A percentile compares a stretch with the other conserved stretches of the same genome.
Evolutionary conservation across 2,888 invertebrate species (phyloP).

Genomic region (Scotopteryx bipunctaria): DNA sequence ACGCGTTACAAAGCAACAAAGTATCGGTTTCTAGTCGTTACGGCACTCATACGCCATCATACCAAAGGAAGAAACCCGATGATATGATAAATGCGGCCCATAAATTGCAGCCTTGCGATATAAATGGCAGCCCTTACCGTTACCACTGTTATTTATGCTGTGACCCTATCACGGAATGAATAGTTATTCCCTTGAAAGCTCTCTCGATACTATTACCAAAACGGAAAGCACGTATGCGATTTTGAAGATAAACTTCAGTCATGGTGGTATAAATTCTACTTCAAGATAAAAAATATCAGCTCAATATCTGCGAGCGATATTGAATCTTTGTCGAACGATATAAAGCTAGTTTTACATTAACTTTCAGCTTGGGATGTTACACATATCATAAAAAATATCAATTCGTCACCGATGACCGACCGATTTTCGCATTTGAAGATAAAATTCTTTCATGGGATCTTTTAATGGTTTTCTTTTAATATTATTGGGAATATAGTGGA

Average conservation of each 20-base stretch:
- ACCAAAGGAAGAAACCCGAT: slow-evolving; percentile 55
- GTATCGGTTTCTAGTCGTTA: slow-evolving; percentile 32
- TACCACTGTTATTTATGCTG: slow-evolving; percentile 14
- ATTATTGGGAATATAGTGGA: slow-evolving; percentile 46
- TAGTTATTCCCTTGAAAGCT: neutral
- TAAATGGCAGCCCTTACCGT: slow-evolving; percentile 63
- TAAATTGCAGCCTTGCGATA: slow-evolving; percentile 71
- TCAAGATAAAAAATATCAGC: no score
- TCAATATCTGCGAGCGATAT: no score
- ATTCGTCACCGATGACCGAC: slow-evolving; percentile 63
- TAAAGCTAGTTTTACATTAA: neutral
- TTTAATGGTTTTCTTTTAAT: slow-evolving; percentile 61
- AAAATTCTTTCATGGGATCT: slow-evolving; percentile 50
- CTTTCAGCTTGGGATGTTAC: neutral
- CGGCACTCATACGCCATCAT: slow-evolving; percentile 41
- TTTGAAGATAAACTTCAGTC: no score
- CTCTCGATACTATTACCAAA: no score
- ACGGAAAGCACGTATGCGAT: no score
- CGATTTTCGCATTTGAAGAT: slow-evolving; percentile 19
- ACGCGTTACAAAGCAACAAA: neutral
- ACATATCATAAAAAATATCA: slow-evolving; percentile 60
- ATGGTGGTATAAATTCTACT: no score
- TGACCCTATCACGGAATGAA: slow-evolving; percentile 5
- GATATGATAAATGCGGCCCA: slow-evolving; percentile 71
- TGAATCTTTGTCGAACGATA: neutral